phyloP scores from a whole-genome alignment of 1,140 invertebrate species.

The Bombus affinis region DNA sequence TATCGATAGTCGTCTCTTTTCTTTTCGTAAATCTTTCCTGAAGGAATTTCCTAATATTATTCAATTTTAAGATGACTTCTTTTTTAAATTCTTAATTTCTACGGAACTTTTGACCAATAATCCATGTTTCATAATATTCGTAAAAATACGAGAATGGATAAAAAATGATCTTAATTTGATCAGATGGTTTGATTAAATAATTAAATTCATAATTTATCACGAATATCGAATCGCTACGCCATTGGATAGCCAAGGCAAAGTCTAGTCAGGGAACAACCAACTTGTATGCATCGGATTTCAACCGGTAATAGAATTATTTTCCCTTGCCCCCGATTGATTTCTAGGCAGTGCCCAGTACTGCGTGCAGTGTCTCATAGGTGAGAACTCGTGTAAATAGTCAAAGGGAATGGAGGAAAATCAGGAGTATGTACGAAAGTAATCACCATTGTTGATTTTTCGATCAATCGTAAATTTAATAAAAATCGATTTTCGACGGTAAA shows the following conservation, averaged over 20 bases:
- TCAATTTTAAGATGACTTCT: too few species aligned
- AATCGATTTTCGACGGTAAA: not conserved
- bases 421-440: slow-evolving; percentile 20
- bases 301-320: slow-evolving; percentile 80
- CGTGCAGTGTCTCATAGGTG: slow-evolving; percentile 65
- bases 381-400: slow-evolving; percentile 36
- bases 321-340: slow-evolving; percentile 71
- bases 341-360: slow-evolving; percentile 59
- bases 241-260: not conserved
- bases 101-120: too few species aligned
- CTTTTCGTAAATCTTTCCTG: too few species aligned
- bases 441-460: too few species aligned
- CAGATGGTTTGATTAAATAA: not conserved
- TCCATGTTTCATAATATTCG: not conserved
- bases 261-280: slow-evolving; percentile 17
- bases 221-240: not conserved
- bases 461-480: not conserved
- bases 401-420: not conserved
- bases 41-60: too few species aligned
- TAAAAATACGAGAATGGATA: not conserved
- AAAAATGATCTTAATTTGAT: not conserved
- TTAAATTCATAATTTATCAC: not conserved
- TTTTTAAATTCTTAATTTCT: too few species aligned
- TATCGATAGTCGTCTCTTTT: too few species aligned
- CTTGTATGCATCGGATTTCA: slow-evolving; percentile 75